Evolutionary conservation across 2,113 vertebrate species (phyloP).

Genomic region (Aleadryas rufinucha): DNA sequence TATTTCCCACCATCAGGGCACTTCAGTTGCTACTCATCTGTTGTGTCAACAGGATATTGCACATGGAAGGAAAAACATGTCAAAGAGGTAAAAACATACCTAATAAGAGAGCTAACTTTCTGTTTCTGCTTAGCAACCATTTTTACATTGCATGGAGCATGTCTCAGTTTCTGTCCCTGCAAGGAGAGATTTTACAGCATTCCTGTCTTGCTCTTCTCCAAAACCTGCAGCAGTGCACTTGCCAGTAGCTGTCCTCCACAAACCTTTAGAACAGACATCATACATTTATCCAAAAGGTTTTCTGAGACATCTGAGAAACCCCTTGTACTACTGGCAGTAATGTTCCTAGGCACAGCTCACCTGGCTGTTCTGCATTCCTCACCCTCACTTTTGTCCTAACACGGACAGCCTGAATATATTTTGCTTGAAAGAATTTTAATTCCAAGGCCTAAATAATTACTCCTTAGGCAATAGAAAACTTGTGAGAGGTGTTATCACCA

Average conservation of each 20-base stretch:
- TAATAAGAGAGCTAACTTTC: not conserved
- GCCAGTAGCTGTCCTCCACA: not conserved
- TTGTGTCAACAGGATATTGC: not conserved
- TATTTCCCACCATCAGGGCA: not conserved
- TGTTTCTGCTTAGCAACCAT: not conserved
- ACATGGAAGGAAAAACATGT: not conserved
- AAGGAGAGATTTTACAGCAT: not conserved
- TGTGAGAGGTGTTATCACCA: not conserved
- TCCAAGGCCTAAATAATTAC: not conserved
- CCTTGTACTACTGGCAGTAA: not conserved
- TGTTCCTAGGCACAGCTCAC: not conserved
- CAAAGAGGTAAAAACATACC: not conserved
- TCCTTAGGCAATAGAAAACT: not conserved
- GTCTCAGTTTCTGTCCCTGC: not conserved
- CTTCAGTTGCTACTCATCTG: not conserved
- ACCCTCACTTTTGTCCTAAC: not conserved
- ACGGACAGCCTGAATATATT: not conserved
- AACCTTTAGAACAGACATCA: not conserved
- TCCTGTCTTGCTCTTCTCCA: not conserved
- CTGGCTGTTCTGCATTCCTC: not conserved
- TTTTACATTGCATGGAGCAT: not conserved
- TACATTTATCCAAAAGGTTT: not conserved
- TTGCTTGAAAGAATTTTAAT: not conserved
- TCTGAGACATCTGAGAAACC: not conserved
- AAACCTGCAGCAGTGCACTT: not conserved